These are phyloP conservation scores for Cantharis rustica DNA, from an alignment of 2,888 invertebrate genomes.

Conservation along the genomic window DNA sequence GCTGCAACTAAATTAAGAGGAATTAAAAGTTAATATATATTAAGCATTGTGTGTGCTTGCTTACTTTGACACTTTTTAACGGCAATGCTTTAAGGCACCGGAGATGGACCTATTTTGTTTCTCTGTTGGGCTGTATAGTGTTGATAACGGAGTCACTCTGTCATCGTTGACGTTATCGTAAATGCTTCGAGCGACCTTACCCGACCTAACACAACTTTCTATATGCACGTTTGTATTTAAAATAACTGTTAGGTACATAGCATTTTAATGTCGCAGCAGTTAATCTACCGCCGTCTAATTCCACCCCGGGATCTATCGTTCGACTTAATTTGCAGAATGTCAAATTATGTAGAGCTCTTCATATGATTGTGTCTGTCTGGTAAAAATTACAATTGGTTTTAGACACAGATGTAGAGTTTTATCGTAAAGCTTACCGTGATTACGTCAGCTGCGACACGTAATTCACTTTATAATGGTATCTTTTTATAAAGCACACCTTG, in stretches of 20 bases:
- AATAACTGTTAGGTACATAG: conserved; percentile 7
- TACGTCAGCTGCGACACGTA: conserved; percentile 23
- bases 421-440: conserved; percentile 17
- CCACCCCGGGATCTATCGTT: conserved; percentile 4
- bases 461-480: conserved; percentile 13
- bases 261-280: conserved; percentile 9
- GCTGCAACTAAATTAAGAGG: not conserved
- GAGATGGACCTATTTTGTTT: conserved; percentile 56
- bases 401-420: conserved; percentile 17
- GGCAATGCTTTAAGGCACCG: conserved; percentile 28
- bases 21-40: not conserved
- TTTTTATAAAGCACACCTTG: conserved; percentile 17
- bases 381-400: conserved; percentile 1
- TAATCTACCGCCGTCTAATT: conserved; percentile 16
- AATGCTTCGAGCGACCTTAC: conserved; percentile 39
- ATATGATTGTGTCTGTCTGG: not conserved
- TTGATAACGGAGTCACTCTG: conserved; percentile 62
- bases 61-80: conserved; percentile 49
- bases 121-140: conserved; percentile 59
- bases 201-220: conserved; percentile 35
- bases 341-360: conserved; percentile 6
- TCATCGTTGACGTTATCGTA: conserved; percentile 61
- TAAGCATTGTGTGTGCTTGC: conserved; percentile 47
- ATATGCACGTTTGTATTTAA: conserved; percentile 23
- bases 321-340: not conserved